These are phyloP conservation scores for Aleiodes leptofemur DNA, from an alignment of 2,888 invertebrate species.

Conservation along the genomic window DNA sequence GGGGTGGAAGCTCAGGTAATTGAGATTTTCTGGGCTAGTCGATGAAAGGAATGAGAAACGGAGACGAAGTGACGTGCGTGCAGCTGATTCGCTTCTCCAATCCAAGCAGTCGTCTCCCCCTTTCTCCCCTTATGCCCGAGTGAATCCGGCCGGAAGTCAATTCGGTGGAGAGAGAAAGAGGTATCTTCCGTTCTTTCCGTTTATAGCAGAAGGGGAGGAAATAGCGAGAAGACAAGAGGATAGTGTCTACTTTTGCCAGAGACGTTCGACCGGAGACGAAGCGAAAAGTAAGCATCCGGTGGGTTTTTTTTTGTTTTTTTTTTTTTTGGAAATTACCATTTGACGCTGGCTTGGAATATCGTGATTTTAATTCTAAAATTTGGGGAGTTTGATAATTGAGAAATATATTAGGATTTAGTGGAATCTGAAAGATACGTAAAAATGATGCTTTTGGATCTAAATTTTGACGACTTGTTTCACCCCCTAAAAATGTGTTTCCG, in stretches of 20 bases:
- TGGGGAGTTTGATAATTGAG: too few relatives aligned
- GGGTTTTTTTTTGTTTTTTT: background rate
- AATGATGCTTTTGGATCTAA: too few relatives aligned
- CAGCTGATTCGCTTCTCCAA: constrained; percentile 41
- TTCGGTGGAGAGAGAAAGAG: constrained; percentile 33
- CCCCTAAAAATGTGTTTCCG: too few relatives aligned
- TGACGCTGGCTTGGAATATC: background rate
- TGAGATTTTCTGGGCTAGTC: constrained; percentile 64
- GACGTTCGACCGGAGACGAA: constrained; percentile 46
- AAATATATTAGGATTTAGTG: too few relatives aligned
- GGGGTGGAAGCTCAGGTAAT: constrained; percentile 62
- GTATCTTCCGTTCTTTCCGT: constrained; percentile 29
- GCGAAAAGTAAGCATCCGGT: constrained; percentile 45
- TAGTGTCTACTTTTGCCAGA: constrained; percentile 13
- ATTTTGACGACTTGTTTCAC: too few relatives aligned
- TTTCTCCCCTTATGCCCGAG: background rate
- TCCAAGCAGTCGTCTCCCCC: background rate
- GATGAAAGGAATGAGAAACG: constrained; percentile 48
- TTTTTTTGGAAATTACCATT: background rate
- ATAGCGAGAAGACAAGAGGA: constrained; percentile 19
- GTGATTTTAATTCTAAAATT: too few relatives aligned
- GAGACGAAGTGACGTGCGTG: constrained; percentile 38
- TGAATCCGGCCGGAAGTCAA: constrained; percentile 49
- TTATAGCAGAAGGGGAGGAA: constrained; percentile 38
- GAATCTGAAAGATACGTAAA: too few relatives aligned